Conservation (phyloP, 2,113 vertebrate species). For the Leptobrachium leishanense region DNA sequence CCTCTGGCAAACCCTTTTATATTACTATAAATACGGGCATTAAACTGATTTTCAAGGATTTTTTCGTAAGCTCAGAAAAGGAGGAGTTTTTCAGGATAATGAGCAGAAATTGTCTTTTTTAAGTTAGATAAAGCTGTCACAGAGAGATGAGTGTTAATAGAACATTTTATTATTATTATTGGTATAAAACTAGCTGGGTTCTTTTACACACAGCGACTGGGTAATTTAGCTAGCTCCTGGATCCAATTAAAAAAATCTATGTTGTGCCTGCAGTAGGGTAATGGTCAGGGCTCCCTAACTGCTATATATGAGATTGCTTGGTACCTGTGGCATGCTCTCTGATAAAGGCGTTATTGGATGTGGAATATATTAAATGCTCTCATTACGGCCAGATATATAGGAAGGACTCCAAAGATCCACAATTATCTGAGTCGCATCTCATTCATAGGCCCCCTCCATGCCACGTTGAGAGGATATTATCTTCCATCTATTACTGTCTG, state of each 20-base stretch:
- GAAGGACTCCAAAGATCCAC: too few relatives aligned
- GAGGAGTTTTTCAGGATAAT: conserved; percentile 17
- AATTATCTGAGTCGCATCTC: too few relatives aligned
- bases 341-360: conserved; percentile 45
- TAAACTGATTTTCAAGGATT: too few relatives aligned
- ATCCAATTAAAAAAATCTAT: conserved; percentile 71
- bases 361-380: conserved; percentile 61
- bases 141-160: conserved; percentile 58
- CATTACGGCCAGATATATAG: conserved; percentile 58
- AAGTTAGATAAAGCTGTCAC: conserved; percentile 52
- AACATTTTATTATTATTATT: conserved; percentile 73
- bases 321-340: conserved; percentile 65
- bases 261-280: conserved; percentile 64
- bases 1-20: too few relatives aligned
- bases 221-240: conserved; percentile 73
- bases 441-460: too few relatives aligned
- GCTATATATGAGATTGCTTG: conserved; percentile 43
- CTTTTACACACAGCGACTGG: conserved; percentile 68
- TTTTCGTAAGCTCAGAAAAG: too few relatives aligned
- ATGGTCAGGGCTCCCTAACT: conserved; percentile 58
- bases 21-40: too few relatives aligned
- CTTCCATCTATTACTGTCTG: conserved; percentile 59
- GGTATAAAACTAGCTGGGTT: conserved; percentile 67
- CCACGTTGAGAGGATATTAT: too few relatives aligned
- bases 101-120: conserved; percentile 54